Evolutionary conservation across 2,888 invertebrate species (phyloP).

Genomic region (Phymatocera aterrima): DNA sequence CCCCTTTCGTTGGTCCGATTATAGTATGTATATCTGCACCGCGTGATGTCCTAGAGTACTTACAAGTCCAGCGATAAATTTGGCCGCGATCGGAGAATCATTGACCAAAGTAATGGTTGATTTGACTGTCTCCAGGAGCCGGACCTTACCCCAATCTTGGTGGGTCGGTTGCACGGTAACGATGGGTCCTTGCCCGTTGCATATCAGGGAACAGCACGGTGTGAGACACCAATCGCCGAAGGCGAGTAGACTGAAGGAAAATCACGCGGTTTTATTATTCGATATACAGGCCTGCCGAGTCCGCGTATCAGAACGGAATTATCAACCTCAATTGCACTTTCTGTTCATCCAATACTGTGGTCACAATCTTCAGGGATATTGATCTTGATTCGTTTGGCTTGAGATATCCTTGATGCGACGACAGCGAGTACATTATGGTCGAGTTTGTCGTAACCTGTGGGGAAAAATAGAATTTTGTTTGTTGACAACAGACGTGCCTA

Average conservation of each 20-base stretch:
- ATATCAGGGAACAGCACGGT: conserved; percentile 75
- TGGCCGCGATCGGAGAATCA: conserved; percentile 83
- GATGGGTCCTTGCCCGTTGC: conserved; percentile 82
- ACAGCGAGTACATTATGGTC: conserved; percentile 61
- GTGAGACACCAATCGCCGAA: conserved; percentile 72
- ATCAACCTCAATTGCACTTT: conserved; percentile 61
- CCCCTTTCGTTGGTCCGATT: too few relatives aligned
- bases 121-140: conserved; percentile 76
- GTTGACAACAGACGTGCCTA: background rate
- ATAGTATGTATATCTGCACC: too few relatives aligned
- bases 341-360: conserved; percentile 75
- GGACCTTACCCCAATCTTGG: conserved; percentile 81
- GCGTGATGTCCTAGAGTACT: too few relatives aligned
- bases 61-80: conserved; percentile 77
- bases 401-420: conserved; percentile 63
- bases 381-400: conserved; percentile 74
- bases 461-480: background rate
- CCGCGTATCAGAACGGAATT: background rate
- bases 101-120: conserved; percentile 79
- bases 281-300: background rate
- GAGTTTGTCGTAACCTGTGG: conserved; percentile 54
- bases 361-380: conserved; percentile 75
- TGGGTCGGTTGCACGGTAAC: conserved; percentile 79
- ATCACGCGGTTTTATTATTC: background rate
- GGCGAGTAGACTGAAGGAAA: conserved; percentile 62